Evolutionary conservation across 2,888 invertebrate genomes (phyloP).

Genomic region (Chrysina gloriosa): DNA sequence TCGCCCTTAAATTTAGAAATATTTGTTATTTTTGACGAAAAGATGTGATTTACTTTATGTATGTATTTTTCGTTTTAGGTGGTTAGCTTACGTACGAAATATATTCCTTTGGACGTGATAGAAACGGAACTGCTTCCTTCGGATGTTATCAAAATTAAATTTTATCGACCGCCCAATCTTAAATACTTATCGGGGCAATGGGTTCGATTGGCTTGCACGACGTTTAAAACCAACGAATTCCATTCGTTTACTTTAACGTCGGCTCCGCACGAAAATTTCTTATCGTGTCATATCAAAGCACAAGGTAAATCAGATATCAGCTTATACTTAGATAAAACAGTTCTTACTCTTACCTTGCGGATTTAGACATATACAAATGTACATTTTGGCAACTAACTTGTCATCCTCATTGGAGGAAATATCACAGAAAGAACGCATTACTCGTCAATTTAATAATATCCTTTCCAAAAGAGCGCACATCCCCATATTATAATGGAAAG

Average conservation of each 20-base stretch:
- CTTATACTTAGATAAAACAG: too few species aligned
- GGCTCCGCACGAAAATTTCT: constrained; percentile 93
- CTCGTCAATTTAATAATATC: too few species aligned
- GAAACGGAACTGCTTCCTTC: constrained; percentile 95
- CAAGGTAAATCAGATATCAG: too few species aligned
- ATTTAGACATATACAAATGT: neutral
- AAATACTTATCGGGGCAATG: constrained; percentile 95
- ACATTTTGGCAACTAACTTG: too few species aligned
- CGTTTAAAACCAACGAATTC: constrained; percentile 89
- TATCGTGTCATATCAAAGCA: constrained; percentile 94
- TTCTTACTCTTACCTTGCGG: neutral
- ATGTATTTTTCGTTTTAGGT: constrained; percentile 69
- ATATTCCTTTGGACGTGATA: constrained; percentile 91
- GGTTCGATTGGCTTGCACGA: constrained; percentile 92
- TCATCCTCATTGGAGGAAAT: too few species aligned
- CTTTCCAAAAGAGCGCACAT: too few species aligned
- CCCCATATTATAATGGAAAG: too few species aligned
- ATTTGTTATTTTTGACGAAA: neutral
- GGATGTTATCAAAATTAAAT: constrained; percentile 93
- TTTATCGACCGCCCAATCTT: constrained; percentile 94
- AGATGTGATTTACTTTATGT: constrained; percentile 6
- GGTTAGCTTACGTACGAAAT: constrained; percentile 89
- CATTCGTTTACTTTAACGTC: constrained; percentile 97
- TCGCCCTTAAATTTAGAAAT: neutral
- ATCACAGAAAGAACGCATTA: too few species aligned